Evolutionary conservation across 2,888 invertebrate species (phyloP).

Genomic region (Tachina grossa): DNA sequence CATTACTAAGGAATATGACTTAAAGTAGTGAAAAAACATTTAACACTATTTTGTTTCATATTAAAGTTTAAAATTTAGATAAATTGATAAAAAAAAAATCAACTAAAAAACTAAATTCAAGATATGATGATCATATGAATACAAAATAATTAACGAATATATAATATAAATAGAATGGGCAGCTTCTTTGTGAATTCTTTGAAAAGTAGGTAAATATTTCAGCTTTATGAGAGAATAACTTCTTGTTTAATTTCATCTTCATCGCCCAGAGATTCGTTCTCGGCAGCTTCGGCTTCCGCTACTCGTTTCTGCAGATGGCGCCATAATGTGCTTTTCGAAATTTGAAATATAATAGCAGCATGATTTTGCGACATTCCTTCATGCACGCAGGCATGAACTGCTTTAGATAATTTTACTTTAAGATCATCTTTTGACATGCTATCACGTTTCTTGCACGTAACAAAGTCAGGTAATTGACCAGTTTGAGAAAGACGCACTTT

Average conservation of each 20-base stretch:
- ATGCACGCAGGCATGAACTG: conserved; percentile 80
- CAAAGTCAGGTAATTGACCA: conserved; percentile 80
- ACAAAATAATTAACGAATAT: background rate
- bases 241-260: conserved; percentile 75
- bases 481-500: conserved; percentile 81
- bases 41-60: background rate
- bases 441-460: conserved; percentile 80
- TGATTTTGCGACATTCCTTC: conserved; percentile 83
- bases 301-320: conserved; percentile 81
- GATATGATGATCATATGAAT: background rate
- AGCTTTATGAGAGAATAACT: conserved; percentile 74
- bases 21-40: background rate
- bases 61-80: background rate
- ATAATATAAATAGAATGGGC: background rate
- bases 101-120: background rate
- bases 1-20: background rate
- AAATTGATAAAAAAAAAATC: background rate
- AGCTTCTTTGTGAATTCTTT: background rate
- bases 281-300: conserved; percentile 72
- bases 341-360: conserved; percentile 81
- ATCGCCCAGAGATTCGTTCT: conserved; percentile 70
- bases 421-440: conserved; percentile 81
- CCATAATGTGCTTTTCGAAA: conserved; percentile 83
- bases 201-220: background rate
- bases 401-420: conserved; percentile 80